Conservation (phyloP, 1,140 invertebrate genomes). For the Drosophila pandora region DNA sequence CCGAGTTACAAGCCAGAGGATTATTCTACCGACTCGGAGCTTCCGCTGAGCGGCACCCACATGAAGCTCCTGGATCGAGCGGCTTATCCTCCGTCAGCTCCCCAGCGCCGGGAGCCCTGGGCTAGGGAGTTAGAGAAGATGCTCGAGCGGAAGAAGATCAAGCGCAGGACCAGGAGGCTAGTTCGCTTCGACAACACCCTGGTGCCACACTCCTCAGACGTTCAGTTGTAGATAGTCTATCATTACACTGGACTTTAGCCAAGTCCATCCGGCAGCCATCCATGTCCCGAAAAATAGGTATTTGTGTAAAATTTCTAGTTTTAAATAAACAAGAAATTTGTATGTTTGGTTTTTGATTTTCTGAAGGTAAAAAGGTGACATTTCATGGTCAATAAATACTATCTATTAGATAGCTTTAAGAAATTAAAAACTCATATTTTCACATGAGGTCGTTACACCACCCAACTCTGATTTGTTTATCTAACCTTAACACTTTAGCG, state of each 20-base stretch:
- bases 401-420: no score
- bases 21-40: slow-evolving; percentile 8
- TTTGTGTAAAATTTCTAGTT: slow-evolving; percentile 29
- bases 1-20: not conserved
- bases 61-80: slow-evolving; percentile 44
- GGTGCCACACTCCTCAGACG: slow-evolving; percentile 15
- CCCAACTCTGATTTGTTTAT: slow-evolving; percentile 25
- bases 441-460: slow-evolving; percentile 11
- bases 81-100: slow-evolving; percentile 32
- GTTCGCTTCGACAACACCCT: slow-evolving; percentile 13
- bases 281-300: not conserved
- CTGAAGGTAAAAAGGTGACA: not conserved
- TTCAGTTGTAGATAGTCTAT: not conserved
- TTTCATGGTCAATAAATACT: not conserved
- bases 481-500: slow-evolving; percentile 39
- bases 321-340: slow-evolving; percentile 11
- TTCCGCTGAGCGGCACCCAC: slow-evolving; percentile 16
- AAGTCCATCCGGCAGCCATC: not conserved
- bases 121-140: slow-evolving; percentile 9
- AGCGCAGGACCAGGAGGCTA: slow-evolving; percentile 4
- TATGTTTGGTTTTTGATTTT: no score
- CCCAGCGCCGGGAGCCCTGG: slow-evolving; percentile 21
- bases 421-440: no score
- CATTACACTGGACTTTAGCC: not conserved
- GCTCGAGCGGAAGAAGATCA: not conserved